Base-by-base conservation (phyloP, 2,797 vertebrate genomes). In the Tapera naevia region DNA sequence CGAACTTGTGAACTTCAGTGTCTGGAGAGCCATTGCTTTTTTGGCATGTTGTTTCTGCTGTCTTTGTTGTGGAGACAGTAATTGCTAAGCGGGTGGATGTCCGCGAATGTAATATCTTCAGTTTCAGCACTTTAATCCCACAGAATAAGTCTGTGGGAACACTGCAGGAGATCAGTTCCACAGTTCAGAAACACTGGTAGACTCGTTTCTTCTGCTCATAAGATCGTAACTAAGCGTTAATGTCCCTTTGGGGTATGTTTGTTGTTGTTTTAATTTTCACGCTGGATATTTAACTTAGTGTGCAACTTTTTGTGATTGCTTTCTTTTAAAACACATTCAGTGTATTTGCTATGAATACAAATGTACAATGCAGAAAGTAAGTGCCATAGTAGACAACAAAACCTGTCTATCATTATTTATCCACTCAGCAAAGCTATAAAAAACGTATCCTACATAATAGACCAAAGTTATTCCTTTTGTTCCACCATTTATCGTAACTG, bases 401-500 rank as follows among this genome's bases (percentile, higher is more conserved):
- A 53, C 22, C 84, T 46, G 45, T 90, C 90, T 72, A 46, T 94
- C 67, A 82, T 84, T 86, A 93, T 93, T 93, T 94, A 95, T 70
- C 91, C 86, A 89, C 67, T 81, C 64, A 80, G 43, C 24, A 92
- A 94, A 92, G 67, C 60, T 76, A 80, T 93, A 92, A 94, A 95
- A 86, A 39, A 14, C 3, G 0, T 85, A 93, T 87, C 90, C 76
- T 89, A 61, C 48, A 39, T 92, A 78, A 92, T 85, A 82, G 76
- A 62, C 64, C 70, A 80, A 78, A 92, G 53, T 74, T 93, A 74
- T 86, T 89, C 61, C 50, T 89, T 91, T 95, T 83, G 84, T 87
- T 92, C 27, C 43, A 73, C 80, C 67, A 35, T 93, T 94, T 85
- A 51, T 90, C 95, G 94, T 95, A 80, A 92, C 83, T 85, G 88